Base-by-base conservation (phyloP, 1,140 invertebrate species). In the Drosophila asahinai region DNA sequence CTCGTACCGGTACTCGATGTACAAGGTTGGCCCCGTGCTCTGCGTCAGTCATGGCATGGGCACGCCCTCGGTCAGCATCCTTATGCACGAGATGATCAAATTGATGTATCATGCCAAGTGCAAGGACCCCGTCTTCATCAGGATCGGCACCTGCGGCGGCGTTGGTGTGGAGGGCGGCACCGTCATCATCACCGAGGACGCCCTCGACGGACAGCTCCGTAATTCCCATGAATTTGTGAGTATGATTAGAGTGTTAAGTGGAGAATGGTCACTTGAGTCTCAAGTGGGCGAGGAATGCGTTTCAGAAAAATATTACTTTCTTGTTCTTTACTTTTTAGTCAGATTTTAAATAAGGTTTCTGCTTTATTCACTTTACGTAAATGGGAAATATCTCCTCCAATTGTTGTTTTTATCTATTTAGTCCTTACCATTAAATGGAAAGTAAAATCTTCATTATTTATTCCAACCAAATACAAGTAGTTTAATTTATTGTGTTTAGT, bases 1-100 rank as follows among this genome's bases (percentile, higher is more conserved):
- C 91, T 98, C 98, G 11, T 98, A 99, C 93, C 95, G 98, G 80
- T 99, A 99, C 93, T 97, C 97, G 19, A 98, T 99, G 96, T 99
- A 97, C 93, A 99, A 99, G 96, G 97, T 99, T 30, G 92, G 92
- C 5, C 92, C 92, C 25, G 92, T 93, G 55, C 86, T 93, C 40
- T 91, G 86, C 27, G 86, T 93, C 22, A 93, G 97, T 96, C 98
- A 99, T 91, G 98, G 98, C 71, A 99, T 99, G 96, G 98, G 98
- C 14, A 96, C 97, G 58, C 97, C 98, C 38, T 99, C 98, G 1
- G 95, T 99, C 25, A 97, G 97, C 7, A 98, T 99, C 73, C 94
- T 99, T 12, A 94, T 99, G 8, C 97, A 99, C 91, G 98, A 99
- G 94, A 94, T 98, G 15, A 97, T 99, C 86, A 99, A 99, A 93